Evolutionary conservation across 1,140 invertebrate species (phyloP), one percentile per base, ranked within the genome.

Genomic region (Phortica variegata): DNA sequence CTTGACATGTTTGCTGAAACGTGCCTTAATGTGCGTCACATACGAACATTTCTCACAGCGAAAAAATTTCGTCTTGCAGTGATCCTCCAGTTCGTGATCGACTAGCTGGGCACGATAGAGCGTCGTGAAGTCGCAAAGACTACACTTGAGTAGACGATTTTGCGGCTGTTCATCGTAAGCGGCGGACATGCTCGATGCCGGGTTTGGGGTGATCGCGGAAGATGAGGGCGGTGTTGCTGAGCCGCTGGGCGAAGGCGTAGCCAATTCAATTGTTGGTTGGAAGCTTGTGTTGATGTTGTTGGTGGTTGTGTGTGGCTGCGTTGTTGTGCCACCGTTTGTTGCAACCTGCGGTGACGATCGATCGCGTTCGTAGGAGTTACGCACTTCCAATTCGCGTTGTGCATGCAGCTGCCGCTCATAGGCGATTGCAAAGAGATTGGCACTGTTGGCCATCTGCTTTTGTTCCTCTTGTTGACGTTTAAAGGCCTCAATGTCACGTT

Each of bases 1-100:
- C 65, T 93, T 94, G n/a, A 93, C 88, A 69, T 96, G 93, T 73
- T 93, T 94, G 23, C 90, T 93, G 71, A 89, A 95, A 37, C 93
- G 84, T 2, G 89, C 86, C 65, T 89, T 88, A 53, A 94, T 90
- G 70, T 93, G 88, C 1, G 93, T 96, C 45, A 90, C 87, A 71
- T 95, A 95, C 53, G 85, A 87, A 75, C 93, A 96, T 75, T 93
- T 91, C 47, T 82, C 82, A 75, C 92, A 95, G 10, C 89, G 84
- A 77, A 91, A 95, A 71, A 91, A 90, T 60, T 81, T 81, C 13
- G 75, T 76, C 52, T 79, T 79, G 34, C 77, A 81, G 56, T 84
- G 82, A 51, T 83, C 83, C 38, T 80, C 78, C 36, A 78, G 77
- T 65, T 85, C 82, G 54, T 81, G 81, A 41, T 78, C 79, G 1